These are phyloP conservation scores for Dolichoris vasculosae DNA, from an alignment of 1,140 invertebrate genomes.

Conservation along the genomic window DNA sequence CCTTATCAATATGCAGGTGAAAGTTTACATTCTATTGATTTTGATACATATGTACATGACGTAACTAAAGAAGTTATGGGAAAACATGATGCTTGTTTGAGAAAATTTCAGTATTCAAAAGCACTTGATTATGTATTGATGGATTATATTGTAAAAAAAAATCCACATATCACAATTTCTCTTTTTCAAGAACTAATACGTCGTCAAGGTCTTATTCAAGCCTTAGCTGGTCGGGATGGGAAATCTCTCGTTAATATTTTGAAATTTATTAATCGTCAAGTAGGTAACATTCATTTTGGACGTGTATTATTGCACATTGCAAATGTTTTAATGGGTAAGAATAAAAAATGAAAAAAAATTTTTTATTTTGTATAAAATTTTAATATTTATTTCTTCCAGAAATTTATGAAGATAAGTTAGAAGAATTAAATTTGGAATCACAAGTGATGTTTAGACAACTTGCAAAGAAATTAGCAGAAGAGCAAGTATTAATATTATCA, in stretches of 20 bases:
- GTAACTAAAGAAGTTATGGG: conserved; percentile 71
- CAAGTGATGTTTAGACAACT: conserved; percentile 78
- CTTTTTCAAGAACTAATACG: conserved; percentile 89
- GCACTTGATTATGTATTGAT: conserved; percentile 85
- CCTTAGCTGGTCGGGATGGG: conserved; percentile 81
- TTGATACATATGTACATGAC: conserved; percentile 77
- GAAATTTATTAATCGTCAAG: conserved; percentile 84
- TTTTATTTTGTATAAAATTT: conserved; percentile 17
- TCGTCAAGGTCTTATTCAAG: conserved; percentile 82
- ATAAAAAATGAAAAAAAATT: conserved; percentile 36
- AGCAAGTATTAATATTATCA: conserved; percentile 79
- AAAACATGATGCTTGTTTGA: conserved; percentile 82
- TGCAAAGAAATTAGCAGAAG: conserved; percentile 78
- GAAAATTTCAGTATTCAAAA: conserved; percentile 88
- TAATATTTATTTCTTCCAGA: conserved; percentile 67
- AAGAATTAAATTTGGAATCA: conserved; percentile 76
- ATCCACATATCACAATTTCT: conserved; percentile 85
- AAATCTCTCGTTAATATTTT: conserved; percentile 81
- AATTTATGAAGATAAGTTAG: conserved; percentile 80
- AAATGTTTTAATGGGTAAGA: conserved; percentile 81
- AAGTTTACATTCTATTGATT: conserved; percentile 67
- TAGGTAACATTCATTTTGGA: conserved; percentile 84
- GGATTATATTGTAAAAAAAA: conserved; percentile 77
- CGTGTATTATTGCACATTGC: conserved; percentile 83
- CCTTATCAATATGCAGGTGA: conserved; percentile 75